phyloP scores from a whole-genome alignment of 1,140 invertebrate genomes.

The Halesus radiatus region DNA sequence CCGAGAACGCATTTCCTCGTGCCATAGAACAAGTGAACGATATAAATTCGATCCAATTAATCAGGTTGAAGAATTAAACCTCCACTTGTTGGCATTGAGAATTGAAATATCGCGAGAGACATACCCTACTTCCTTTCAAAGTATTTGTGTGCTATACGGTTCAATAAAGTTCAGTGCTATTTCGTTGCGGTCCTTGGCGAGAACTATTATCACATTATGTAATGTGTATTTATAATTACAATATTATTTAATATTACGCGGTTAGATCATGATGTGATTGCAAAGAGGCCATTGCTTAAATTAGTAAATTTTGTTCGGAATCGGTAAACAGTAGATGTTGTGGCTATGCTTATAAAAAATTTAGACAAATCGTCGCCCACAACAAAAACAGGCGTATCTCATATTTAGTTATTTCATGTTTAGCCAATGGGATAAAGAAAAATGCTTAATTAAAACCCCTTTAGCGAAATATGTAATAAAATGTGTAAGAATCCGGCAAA shows the following conservation, averaged over 20 bases:
- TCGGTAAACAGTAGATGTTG: too few species aligned
- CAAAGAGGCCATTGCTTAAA: too few species aligned
- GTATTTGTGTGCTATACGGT: not conserved
- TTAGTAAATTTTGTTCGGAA: too few species aligned
- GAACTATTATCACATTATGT: not conserved
- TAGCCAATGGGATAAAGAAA: too few species aligned
- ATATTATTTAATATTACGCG: not conserved
- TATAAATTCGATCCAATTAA: not conserved
- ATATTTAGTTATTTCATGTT: too few species aligned
- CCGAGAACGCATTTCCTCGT: not conserved
- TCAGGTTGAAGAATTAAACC: not conserved
- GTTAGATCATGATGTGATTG: not conserved
- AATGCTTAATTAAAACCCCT: too few species aligned
- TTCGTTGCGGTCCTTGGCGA: not conserved
- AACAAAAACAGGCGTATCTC: too few species aligned
- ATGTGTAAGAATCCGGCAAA: too few species aligned
- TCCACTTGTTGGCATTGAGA: conserved; percentile 2
- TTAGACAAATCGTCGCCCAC: too few species aligned
- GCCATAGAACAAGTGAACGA: not conserved
- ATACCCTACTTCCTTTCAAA: conserved; percentile 9
- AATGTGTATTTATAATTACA: not conserved
- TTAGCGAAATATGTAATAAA: too few species aligned
- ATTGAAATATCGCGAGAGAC: not conserved
- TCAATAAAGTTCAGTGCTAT: conserved; percentile 16
- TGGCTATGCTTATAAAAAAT: too few species aligned